Percentiles rank a stretch among this genome's conserved stretches.
These are phyloP conservation scores for Exaiptasia diaphana DNA, from an alignment of 64 coral and sea anemone genomes.

Conservation along the genomic window DNA sequence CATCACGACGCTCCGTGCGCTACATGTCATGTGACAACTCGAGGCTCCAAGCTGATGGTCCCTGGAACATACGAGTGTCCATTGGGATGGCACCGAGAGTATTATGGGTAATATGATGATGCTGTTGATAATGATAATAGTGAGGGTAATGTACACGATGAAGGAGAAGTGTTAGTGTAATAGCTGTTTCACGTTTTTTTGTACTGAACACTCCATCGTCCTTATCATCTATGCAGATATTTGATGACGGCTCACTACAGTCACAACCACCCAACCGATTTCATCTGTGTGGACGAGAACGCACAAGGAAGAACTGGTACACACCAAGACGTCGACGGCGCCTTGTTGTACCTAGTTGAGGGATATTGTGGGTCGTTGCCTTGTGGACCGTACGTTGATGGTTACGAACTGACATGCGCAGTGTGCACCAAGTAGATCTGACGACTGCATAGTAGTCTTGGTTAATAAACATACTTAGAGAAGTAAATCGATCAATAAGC, in stretches of 20 bases:
- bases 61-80: constrained; percentile 50
- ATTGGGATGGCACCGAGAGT: constrained; percentile 30
- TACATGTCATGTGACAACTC: constrained; percentile 27
- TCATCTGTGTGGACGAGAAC: neutral
- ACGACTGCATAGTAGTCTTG: too few relatives aligned
- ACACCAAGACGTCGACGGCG: neutral
- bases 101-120: too few relatives aligned
- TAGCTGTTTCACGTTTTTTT: too few relatives aligned
- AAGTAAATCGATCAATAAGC: too few relatives aligned
- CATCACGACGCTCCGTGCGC: constrained; percentile 42
- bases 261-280: neutral
- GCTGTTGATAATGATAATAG: too few relatives aligned
- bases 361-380: constrained; percentile 23
- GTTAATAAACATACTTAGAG: too few relatives aligned
- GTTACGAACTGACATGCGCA: constrained; percentile 31
- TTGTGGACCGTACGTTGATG: neutral
- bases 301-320: neutral
- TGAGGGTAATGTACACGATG: too few relatives aligned
- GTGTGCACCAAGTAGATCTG: constrained; percentile 28
- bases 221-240: too few relatives aligned
- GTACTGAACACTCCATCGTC: too few relatives aligned
- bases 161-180: too few relatives aligned
- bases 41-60: constrained; percentile 41
- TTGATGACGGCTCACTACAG: constrained; percentile 6
- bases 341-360: constrained; percentile 12